A percentile compares a stretch with the other conserved stretches of the same genome.
Conservation (phyloP, 2,797 vertebrate species). For the Lateolabrax maculatus region DNA sequence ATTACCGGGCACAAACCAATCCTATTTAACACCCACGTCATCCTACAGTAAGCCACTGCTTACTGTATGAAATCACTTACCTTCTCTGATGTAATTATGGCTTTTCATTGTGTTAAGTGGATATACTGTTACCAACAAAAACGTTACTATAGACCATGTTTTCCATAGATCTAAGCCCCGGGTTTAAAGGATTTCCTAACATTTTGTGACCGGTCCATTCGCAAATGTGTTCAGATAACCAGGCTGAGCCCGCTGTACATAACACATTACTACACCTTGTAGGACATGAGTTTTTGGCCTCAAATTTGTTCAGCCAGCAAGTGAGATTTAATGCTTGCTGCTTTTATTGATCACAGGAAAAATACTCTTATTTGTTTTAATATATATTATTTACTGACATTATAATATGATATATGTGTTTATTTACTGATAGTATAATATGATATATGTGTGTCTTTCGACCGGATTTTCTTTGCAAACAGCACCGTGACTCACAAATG, state of each 20-base stretch:
- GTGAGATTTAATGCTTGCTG: background rate
- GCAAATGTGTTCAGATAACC: background rate
- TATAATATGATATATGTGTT: too few relatives aligned
- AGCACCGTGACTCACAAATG: background rate
- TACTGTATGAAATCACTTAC: constrained; percentile 48
- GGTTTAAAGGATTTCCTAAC: background rate
- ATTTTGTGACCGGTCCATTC: background rate
- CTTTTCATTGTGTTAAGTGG: background rate
- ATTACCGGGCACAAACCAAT: constrained; percentile 63
- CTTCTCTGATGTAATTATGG: constrained; percentile 7
- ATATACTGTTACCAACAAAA: background rate
- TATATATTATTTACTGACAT: too few relatives aligned
- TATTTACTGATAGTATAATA: background rate
- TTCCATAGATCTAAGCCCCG: background rate
- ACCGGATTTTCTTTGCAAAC: background rate
- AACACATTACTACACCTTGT: too few relatives aligned
- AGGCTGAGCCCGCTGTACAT: background rate
- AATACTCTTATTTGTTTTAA: too few relatives aligned
- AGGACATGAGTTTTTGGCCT: background rate
- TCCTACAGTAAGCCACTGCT: constrained; percentile 48
- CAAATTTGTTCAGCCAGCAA: background rate
- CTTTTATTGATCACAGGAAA: background rate
- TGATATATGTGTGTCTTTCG: too few relatives aligned
- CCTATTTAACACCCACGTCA: constrained; percentile 72
- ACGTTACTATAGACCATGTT: background rate